phyloP scores from a whole-genome alignment of 1,140 invertebrate species.

The Pseudomyrmex cubaensis region DNA sequence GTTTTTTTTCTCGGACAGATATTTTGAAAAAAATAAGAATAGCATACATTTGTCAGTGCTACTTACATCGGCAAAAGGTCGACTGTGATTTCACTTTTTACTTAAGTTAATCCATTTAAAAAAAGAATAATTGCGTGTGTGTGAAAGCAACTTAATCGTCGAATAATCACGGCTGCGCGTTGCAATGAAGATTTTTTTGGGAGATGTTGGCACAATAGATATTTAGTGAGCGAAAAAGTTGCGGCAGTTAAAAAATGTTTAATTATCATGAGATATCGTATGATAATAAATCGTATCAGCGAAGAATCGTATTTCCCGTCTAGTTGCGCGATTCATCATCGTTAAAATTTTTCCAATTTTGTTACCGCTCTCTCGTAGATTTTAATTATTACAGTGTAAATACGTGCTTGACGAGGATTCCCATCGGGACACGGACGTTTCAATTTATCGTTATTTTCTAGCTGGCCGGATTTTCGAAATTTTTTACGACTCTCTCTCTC shows the following conservation, averaged over 20 bases:
- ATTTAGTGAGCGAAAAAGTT: constrained; percentile 17
- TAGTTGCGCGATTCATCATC: constrained; percentile 33
- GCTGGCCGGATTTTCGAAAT: constrained; percentile 49
- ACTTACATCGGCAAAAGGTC: no score
- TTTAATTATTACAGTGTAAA: constrained; percentile 63
- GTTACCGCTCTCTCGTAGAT: constrained; percentile 48
- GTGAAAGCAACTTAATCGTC: background rate
- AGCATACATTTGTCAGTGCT: no score
- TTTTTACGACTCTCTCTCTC: background rate
- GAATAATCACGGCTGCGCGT: background rate
- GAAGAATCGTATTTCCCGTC: constrained; percentile 18
- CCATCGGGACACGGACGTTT: constrained; percentile 41
- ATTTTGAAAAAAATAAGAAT: no score
- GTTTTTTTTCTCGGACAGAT: no score
- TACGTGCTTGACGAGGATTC: constrained; percentile 61
- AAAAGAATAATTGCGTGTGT: background rate
- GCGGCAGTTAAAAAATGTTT: constrained; percentile 38
- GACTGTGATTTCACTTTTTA: no score
- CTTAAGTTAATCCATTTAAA: background rate
- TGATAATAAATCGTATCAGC: constrained; percentile 52
- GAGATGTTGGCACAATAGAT: background rate
- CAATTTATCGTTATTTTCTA: constrained; percentile 60
- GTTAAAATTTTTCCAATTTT: constrained; percentile 56
- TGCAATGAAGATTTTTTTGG: background rate
- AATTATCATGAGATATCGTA: constrained; percentile 50